These are phyloP conservation scores for Cichlasoma orientale DNA, from an alignment of 2,797 vertebrate species.

Conservation along the genomic window DNA sequence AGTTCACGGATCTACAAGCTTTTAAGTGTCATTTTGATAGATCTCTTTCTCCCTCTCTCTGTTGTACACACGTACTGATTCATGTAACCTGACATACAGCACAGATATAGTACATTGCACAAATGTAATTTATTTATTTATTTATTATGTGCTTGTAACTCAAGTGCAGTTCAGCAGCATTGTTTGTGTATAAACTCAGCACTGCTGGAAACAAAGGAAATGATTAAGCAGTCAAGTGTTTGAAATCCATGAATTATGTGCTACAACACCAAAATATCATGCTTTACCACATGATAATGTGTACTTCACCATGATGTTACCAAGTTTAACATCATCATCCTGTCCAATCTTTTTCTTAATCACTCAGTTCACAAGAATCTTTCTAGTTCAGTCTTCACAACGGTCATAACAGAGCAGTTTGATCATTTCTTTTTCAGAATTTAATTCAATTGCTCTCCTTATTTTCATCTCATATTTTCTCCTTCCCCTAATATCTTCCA, in stretches of 20 bases:
- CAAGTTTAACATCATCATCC: neutral
- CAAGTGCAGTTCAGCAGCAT: neutral
- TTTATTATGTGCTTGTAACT: neutral
- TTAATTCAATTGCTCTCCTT: slow-evolving; percentile 31
- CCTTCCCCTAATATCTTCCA: slow-evolving; percentile 34
- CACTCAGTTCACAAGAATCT: slow-evolving; percentile 4
- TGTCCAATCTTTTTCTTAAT: slow-evolving; percentile 20
- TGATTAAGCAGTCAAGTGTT: slow-evolving; percentile 12
- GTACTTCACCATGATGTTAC: neutral
- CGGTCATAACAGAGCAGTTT: neutral
- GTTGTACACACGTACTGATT: slow-evolving; percentile 5
- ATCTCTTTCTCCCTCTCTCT: slow-evolving; percentile 48
- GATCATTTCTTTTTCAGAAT: slow-evolving; percentile 24
- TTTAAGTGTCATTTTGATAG: slow-evolving; percentile 73
- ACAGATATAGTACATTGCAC: slow-evolving; percentile 8
- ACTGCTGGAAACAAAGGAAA: slow-evolving; percentile 17
- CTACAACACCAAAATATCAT: neutral
- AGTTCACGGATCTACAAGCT: slow-evolving; percentile 59
- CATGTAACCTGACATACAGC: slow-evolving; percentile 22
- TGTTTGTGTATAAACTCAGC: neutral
- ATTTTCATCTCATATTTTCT: slow-evolving; percentile 48
- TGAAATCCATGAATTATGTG: slow-evolving; percentile 14
- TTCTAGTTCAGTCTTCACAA: slow-evolving; percentile 5
- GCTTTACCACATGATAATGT: neutral
- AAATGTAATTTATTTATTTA: neutral